Percentiles rank a stretch among this genome's conserved stretches.
Evolutionary conservation across 2,888 invertebrate genomes (phyloP).

Genomic region (Mycalesis mineus): DNA sequence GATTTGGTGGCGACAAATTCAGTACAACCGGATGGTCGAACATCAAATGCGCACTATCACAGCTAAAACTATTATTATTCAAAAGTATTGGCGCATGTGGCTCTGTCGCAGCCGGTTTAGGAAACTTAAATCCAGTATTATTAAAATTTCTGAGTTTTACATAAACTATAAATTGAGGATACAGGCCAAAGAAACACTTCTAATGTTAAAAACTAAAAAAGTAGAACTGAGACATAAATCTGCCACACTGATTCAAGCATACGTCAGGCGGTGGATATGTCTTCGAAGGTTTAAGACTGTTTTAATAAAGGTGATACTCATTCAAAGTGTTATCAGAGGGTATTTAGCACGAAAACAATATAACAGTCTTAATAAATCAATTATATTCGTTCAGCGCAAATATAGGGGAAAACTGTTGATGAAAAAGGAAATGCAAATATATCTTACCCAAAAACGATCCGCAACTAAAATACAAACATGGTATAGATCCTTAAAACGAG

Average conservation of each 20-base stretch:
- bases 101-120: slow-evolving; percentile 44
- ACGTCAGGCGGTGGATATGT: slow-evolving; percentile 55
- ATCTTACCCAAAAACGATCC: slow-evolving; percentile 47
- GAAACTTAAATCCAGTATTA: slow-evolving; percentile 55
- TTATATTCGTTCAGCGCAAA: slow-evolving; percentile 54
- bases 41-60: slow-evolving; percentile 55
- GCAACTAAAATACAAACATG: slow-evolving; percentile 52
- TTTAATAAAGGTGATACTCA: slow-evolving; percentile 42
- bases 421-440: slow-evolving; percentile 43
- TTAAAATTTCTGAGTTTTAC: slow-evolving; percentile 75
- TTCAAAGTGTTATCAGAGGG: slow-evolving; percentile 50
- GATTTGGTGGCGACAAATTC: slow-evolving; percentile 71
- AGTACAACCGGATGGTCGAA: slow-evolving; percentile 58
- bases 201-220: slow-evolving; percentile 41
- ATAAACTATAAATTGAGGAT: slow-evolving; percentile 48
- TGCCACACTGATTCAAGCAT: slow-evolving; percentile 50
- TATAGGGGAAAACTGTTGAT: slow-evolving; percentile 54
- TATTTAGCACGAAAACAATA: slow-evolving; percentile 46
- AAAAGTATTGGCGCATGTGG: slow-evolving; percentile 67
- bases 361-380: slow-evolving; percentile 43
- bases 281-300: slow-evolving; percentile 41
- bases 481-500: slow-evolving; percentile 54
- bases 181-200: slow-evolving; percentile 46
- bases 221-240: slow-evolving; percentile 43
- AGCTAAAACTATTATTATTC: slow-evolving; percentile 51